phyloP scores from a whole-genome alignment of 2,797 vertebrate genomes.

The Philypnodon macrostomus region DNA sequence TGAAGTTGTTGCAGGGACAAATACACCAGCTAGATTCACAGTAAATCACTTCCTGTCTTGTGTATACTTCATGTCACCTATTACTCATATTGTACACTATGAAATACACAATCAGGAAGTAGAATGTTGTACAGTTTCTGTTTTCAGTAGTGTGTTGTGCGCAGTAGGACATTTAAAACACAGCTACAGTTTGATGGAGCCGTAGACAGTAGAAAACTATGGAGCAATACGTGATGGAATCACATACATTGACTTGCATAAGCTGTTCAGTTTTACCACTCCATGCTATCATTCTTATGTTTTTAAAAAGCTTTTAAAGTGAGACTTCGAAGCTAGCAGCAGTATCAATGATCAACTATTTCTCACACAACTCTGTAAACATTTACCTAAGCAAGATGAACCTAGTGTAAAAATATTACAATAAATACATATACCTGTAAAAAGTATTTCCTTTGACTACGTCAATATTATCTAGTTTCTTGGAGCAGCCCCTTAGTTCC shows the following conservation, averaged over 20 bases:
- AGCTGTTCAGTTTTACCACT: not conserved
- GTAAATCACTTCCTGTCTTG: constrained; percentile 2
- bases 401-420: no score
- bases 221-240: not conserved
- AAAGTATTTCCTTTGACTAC: no score
- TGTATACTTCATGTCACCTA: no score
- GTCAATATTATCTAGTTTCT: not conserved
- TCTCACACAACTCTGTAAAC: not conserved
- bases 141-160: not conserved
- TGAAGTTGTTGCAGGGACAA: constrained; percentile 3
- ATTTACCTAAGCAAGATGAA: not conserved
- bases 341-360: not conserved
- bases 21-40: constrained; percentile 7
- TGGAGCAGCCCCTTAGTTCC: not conserved
- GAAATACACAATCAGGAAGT: constrained; percentile 2
- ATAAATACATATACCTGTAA: not conserved
- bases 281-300: not conserved
- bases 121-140: not conserved
- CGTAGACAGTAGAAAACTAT: constrained; percentile 2
- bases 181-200: not conserved
- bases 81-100: no score
- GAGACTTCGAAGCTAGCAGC: not conserved
- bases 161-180: constrained; percentile 2
- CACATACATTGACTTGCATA: not conserved
- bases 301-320: no score